Conservation (phyloP, 2,888 invertebrate species). For the Patella caerulea region DNA sequence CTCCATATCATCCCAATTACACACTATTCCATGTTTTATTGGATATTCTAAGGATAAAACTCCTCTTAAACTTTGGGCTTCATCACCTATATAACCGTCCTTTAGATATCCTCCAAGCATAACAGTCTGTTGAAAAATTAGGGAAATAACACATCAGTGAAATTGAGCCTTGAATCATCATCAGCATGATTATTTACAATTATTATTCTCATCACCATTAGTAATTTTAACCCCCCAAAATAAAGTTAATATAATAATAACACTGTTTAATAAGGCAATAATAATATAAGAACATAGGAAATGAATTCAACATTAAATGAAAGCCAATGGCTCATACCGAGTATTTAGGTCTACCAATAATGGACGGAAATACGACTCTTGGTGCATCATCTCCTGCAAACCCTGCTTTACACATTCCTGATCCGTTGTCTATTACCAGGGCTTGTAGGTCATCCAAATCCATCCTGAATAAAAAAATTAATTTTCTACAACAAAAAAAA, state of each 20-base stretch:
- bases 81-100: constrained; percentile 55
- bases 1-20: constrained; percentile 66
- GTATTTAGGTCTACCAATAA: constrained; percentile 59
- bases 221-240: neutral
- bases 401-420: constrained; percentile 47
- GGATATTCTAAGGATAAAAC: constrained; percentile 58
- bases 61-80: constrained; percentile 66
- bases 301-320: no score
- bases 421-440: no score
- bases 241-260: no score
- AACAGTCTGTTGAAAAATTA: constrained; percentile 62
- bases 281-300: no score
- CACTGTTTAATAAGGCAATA: no score
- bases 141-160: neutral
- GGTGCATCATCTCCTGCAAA: constrained; percentile 63
- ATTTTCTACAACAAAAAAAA: no score
- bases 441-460: no score
- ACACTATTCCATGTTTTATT: constrained; percentile 63
- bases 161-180: no score
- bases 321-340: constrained; percentile 42
- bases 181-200: no score
- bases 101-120: constrained; percentile 96
- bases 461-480: no score
- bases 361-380: constrained; percentile 59
- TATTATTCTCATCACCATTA: no score